Conservation (phyloP, 2,113 vertebrate species). For the Aegithalos caudatus region DNA sequence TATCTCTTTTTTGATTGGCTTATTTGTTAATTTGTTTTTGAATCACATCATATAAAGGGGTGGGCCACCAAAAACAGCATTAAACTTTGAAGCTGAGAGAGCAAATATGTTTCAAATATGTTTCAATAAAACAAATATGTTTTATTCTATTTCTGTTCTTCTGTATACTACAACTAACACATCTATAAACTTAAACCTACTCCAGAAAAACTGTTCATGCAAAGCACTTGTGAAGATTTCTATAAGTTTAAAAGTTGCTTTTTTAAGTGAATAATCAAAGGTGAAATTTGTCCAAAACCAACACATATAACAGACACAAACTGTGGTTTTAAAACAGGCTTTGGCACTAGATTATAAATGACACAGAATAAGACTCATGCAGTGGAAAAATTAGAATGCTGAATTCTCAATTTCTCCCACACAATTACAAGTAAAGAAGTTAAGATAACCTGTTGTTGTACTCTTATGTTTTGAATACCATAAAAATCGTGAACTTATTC, state of each 20-base stretch:
- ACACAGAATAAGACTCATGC: background rate
- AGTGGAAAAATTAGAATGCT: background rate
- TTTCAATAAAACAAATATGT: no score
- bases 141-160: background rate
- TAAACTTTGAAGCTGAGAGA: background rate
- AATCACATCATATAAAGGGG: background rate
- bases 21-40: background rate
- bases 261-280: background rate
- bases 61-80: background rate
- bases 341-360: background rate
- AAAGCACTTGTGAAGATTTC: background rate
- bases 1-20: background rate
- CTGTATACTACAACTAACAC: background rate
- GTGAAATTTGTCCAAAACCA: background rate
- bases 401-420: background rate
- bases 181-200: background rate
- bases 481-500: background rate
- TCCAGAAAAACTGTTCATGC: background rate
- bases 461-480: background rate
- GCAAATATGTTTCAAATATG: background rate
- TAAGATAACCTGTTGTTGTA: background rate
- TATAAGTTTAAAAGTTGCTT: background rate
- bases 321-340: background rate
- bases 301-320: background rate
- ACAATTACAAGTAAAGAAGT: background rate